Evolutionary conservation across 2,113 vertebrate species (phyloP), one percentile per base, ranked within the genome.

Genomic region (Cephalopterus ornatus): DNA sequence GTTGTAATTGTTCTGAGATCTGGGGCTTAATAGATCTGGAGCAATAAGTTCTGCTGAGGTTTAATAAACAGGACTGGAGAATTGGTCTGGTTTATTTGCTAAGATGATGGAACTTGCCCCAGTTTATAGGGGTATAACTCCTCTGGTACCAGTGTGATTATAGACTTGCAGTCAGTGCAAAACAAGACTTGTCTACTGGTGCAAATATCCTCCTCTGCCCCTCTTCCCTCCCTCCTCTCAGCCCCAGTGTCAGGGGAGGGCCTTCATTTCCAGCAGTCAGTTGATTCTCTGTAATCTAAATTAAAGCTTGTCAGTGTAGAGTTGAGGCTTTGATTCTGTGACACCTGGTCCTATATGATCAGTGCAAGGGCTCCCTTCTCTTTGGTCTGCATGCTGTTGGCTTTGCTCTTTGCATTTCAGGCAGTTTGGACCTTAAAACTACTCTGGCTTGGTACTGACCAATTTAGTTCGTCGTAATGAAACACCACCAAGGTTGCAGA

Each of bases 381-480:
- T 67, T 89, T 85, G 26, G 4, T 32, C 37, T 44, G 0, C 8
- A 3, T 63, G 59, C 80, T 78, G 15, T 66, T 72, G 46, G 58
- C 28, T 65, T 79, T 85, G 44, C 58, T 89, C n/a, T 96, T 91
- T 95, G 95, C 89, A 70, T 94, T 95, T 96, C 88, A 74, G 85
- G 78, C 35, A 50, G 75, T 58, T 94, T 85, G 88, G 67, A 70
- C 65, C 35, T 55, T 88, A 67, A 61, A 92, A 44, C 33, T 77
- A 6, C 39, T 73, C 82, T 86, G 39, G 12, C 59, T 80, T 55
- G 33, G 30, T 80, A 33, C 35, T 42, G 46, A 85, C 27, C 42
- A 44, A 35, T 73, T 46, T 35, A 28, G 30, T 61, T 73, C n/a
- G 12, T 30, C 18, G 9, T 10, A 41, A 14, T 12, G 28, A 53